A percentile compares a stretch with the other conserved stretches of the same genome.
These are phyloP conservation scores for Fringilla coelebs DNA, from an alignment of 2,797 vertebrate species.

Conservation along the genomic window DNA sequence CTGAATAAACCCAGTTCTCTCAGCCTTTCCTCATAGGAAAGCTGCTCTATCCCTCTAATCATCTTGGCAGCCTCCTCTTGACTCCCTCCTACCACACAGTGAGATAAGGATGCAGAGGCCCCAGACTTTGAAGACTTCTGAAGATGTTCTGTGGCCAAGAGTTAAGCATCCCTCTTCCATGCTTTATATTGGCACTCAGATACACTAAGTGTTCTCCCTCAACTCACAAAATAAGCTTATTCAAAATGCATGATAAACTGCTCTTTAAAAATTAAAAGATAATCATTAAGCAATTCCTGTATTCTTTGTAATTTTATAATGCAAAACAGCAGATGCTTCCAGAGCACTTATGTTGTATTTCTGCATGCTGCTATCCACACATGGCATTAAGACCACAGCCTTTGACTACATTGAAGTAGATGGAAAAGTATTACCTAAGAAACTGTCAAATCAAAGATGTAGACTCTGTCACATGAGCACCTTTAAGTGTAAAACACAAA, in stretches of 20 bases:
- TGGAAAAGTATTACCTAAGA: background rate
- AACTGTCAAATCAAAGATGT: background rate
- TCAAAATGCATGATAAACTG: background rate
- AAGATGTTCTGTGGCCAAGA: background rate
- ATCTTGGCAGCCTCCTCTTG: background rate
- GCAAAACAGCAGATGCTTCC: background rate
- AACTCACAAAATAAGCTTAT: background rate
- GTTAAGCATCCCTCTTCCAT: background rate
- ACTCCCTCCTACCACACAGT: background rate
- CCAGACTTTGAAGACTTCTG: background rate
- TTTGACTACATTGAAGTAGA: background rate
- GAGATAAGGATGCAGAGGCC: background rate
- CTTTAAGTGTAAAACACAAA: background rate
- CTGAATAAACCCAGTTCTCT: background rate
- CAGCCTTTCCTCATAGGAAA: background rate
- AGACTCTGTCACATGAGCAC: background rate
- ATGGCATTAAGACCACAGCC: background rate
- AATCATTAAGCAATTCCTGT: background rate
- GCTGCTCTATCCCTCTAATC: background rate
- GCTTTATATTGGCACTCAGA: background rate
- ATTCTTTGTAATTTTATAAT: background rate
- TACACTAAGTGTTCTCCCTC: background rate
- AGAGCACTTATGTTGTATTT: background rate
- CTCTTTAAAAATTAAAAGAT: background rate
- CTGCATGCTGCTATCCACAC: background rate